A percentile compares a stretch with the other conserved stretches of the same genome.
Conservation (phyloP, 2,888 invertebrate species). For the Aplocera efformata region DNA sequence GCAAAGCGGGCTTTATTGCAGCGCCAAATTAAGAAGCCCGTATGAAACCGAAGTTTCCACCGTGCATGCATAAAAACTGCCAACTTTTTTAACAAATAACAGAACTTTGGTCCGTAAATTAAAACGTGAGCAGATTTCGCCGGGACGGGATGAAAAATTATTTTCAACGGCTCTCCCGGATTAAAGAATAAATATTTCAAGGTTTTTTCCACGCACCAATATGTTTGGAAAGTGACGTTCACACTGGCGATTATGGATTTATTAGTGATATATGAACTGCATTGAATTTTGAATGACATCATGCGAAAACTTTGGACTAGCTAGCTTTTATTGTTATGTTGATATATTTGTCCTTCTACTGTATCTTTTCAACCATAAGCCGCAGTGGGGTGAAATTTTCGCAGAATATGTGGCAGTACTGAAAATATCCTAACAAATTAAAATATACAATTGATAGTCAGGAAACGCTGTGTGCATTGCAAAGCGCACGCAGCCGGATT, state of each 20-base stretch:
- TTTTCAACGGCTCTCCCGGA: constrained; percentile 20
- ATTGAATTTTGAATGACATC: no score
- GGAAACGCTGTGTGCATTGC: no score
- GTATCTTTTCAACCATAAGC: no score
- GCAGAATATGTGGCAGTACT: no score
- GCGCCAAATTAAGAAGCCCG: constrained; percentile 4
- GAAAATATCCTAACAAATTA: no score
- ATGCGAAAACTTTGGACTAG: no score
- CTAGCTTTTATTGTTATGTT: no score
- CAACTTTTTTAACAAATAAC: constrained; percentile 13
- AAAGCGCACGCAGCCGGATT: no score
- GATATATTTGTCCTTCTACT: no score
- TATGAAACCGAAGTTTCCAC: constrained; percentile 1
- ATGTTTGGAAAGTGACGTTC: constrained; percentile 4
- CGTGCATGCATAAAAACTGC: constrained; percentile 7
- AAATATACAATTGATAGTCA: no score
- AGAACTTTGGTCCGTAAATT: constrained; percentile 8
- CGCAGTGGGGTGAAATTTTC: no score
- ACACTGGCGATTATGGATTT: not conserved
- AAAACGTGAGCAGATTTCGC: constrained; percentile 8
- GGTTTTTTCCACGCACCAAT: constrained; percentile 14
- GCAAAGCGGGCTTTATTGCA: not conserved
- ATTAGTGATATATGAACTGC: no score
- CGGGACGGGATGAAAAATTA: constrained; percentile 12
- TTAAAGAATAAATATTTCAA: constrained; percentile 22